A percentile compares a stretch with the other conserved stretches of the same genome.
Evolutionary conservation across 2,113 vertebrate species (phyloP).

Genomic region (Pandion haliaetus): DNA sequence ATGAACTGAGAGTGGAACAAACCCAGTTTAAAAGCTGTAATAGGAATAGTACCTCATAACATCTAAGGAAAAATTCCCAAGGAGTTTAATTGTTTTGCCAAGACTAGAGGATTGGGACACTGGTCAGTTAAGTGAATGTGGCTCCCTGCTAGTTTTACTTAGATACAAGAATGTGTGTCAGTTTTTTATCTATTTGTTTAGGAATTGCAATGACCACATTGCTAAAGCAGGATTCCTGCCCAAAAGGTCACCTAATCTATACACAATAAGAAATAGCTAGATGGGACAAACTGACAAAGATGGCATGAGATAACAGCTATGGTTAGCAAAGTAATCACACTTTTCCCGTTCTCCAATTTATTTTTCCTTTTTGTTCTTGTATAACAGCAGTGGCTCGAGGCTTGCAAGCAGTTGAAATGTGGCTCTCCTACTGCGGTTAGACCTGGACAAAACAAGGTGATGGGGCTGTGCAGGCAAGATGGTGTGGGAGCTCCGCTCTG

Average conservation of each 20-base stretch:
- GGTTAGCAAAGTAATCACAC: neutral
- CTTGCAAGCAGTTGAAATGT: neutral
- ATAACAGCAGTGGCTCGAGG: neutral
- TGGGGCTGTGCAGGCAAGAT: neutral
- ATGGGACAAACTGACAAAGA: neutral
- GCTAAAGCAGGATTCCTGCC: neutral
- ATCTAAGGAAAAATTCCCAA: neutral
- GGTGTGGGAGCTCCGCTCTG: neutral
- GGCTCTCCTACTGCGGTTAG: neutral
- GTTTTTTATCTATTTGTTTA: neutral
- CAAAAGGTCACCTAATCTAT: neutral
- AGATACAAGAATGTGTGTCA: neutral
- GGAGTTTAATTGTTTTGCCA: neutral
- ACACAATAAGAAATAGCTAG: neutral
- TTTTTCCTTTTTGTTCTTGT: neutral
- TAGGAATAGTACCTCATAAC: neutral
- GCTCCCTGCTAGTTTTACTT: neutral
- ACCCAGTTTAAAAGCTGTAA: neutral
- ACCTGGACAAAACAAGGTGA: neutral
- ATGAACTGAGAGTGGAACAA: neutral
- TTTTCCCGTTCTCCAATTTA: neutral
- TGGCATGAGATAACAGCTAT: neutral
- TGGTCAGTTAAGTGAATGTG: neutral
- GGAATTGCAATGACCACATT: neutral
- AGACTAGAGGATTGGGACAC: neutral